phyloP scores from a whole-genome alignment of 2,797 vertebrate genomes.

The Galago senegalensis region DNA sequence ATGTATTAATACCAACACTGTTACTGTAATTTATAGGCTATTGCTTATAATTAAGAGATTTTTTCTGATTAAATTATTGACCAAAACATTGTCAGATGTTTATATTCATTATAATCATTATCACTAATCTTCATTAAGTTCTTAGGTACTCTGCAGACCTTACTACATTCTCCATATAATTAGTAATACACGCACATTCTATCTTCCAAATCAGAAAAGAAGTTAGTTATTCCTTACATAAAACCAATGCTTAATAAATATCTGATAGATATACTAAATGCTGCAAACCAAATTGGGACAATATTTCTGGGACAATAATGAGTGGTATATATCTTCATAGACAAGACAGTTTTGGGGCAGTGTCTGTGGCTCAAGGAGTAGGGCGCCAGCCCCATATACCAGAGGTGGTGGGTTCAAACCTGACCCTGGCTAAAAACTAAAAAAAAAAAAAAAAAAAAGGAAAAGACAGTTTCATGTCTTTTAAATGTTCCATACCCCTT shows the following conservation, averaged over 20 bases:
- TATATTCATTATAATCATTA: too few species aligned
- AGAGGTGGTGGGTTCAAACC: too few species aligned
- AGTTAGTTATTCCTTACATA: background rate
- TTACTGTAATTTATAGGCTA: background rate
- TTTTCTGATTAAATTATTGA: constrained; percentile 44
- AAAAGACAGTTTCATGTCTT: background rate
- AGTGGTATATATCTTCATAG: background rate
- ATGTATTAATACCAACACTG: background rate
- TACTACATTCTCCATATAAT: background rate
- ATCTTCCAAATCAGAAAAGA: constrained; percentile 8
- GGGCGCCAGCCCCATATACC: too few species aligned
- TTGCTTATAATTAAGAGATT: background rate
- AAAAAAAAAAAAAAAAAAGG: too few species aligned
- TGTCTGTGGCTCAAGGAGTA: too few species aligned
- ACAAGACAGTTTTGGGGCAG: background rate
- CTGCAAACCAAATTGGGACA: background rate
- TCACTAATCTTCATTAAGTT: background rate
- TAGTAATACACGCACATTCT: background rate
- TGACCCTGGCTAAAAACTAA: too few species aligned
- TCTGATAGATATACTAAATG: constrained; percentile 19
- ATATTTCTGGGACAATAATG: background rate
- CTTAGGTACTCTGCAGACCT: background rate
- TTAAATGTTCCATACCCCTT: background rate
- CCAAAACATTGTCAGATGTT: background rate
- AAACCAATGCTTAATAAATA: constrained; percentile 10